A percentile compares a stretch with the other conserved stretches of the same genome.
phyloP scores from a whole-genome alignment of 2,797 vertebrate genomes.

The Ctenopoma kingsleyae region DNA sequence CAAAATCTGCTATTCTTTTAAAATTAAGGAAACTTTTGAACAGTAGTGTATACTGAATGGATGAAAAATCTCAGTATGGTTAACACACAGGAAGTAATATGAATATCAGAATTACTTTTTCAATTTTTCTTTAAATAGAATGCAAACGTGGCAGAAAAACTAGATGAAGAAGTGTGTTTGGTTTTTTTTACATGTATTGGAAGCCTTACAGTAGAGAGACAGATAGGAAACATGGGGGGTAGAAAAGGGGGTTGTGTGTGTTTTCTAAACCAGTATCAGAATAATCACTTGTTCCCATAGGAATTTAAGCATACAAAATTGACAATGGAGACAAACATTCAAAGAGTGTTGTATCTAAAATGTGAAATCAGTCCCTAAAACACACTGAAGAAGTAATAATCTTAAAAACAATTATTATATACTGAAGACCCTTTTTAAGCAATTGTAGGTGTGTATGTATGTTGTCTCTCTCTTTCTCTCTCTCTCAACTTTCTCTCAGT shows the following conservation, averaged over 20 bases:
- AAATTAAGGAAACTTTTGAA: no score
- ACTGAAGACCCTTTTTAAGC: constrained; percentile 57
- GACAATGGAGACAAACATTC: not conserved
- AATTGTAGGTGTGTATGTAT: constrained; percentile 61
- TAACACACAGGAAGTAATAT: not conserved
- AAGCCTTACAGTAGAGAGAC: not conserved
- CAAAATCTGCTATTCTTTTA: no score
- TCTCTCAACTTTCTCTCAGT: constrained; percentile 31
- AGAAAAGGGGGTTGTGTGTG: not conserved
- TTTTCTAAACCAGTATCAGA: not conserved
- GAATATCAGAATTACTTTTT: no score
- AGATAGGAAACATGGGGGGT: not conserved
- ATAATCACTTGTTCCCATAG: not conserved
- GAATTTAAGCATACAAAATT: not conserved
- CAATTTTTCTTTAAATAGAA: no score
- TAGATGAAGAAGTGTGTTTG: no score
- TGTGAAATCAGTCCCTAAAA: not conserved
- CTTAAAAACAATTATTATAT: not conserved
- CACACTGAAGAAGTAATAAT: not conserved
- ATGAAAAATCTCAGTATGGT: not conserved
- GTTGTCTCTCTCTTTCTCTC: constrained; percentile 11
- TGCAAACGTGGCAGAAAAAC: no score
- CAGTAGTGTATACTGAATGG: no score
- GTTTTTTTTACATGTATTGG: not conserved
- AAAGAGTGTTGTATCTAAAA: no score